Evolutionary conservation across 2,888 invertebrate genomes (phyloP), one percentile per base, ranked within the genome.

Genomic region (Dolichomitus sp.): DNA sequence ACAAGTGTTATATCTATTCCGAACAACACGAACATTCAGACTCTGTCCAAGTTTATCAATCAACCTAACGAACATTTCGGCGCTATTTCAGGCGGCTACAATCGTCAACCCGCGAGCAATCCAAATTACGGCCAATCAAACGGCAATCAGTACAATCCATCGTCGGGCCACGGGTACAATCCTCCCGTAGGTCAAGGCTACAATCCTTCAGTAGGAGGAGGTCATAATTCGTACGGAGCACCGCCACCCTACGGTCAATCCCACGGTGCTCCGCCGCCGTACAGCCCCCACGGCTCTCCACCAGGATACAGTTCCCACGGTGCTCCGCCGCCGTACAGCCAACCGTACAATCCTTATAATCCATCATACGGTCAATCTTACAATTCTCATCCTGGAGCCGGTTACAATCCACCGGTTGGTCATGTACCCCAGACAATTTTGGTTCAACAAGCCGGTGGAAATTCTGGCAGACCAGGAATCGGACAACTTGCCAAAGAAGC

Each of bases 401-500:
- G 86, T 66, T 87, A 86, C 80, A 86, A 86, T 74, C 87, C 89
- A 11, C 86, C 88, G 5, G 86, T 90, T 50, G 89, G 89, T 14
- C 90, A 89, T 30, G 85, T 84, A 0, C 89, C 90, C 2, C 91
- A 91, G 42, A 92, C 93, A 1, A 84, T 93, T 3, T 74, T 92
- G 0, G 17, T 92, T 3, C 90, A 90, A 48, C 78, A 73, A 37
- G 81, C 45, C 4, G 75, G 82, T 3, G 86, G 88, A 1, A 86
- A 87, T 66, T 81, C 89, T 0, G 86, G 87, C 37, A 88, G 89
- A 30, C 93, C 93, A 12, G 93, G 93, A 12, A 92, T 93, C 27
- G 93, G 93, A 0, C 93, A 93, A 79, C 81, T 93, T 5, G 93
- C 93, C 4, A 93, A 93, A 83, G 93, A 93, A 81, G 93, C 93